A percentile compares a stretch with the other conserved stretches of the same genome.
These are phyloP conservation scores for Caprella mutica DNA, from an alignment of 2,888 invertebrate species.

Conservation along the genomic window DNA sequence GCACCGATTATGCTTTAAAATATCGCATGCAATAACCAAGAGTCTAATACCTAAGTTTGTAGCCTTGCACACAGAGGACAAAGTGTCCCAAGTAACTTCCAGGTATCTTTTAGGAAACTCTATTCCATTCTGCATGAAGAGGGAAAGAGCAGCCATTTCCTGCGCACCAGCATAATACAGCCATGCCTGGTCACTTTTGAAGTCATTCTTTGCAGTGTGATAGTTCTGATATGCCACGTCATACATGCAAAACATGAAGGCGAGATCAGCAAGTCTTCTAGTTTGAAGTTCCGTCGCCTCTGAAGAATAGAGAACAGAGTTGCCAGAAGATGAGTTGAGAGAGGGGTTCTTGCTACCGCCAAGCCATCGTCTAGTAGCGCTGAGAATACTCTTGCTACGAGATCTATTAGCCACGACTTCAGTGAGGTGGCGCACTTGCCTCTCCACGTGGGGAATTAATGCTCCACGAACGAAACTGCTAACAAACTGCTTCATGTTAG, in stretches of 20 bases:
- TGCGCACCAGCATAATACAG: conserved; percentile 90
- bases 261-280: conserved; percentile 82
- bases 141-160: conserved; percentile 92
- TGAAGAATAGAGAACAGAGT: conserved; percentile 50
- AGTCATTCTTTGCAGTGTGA: conserved; percentile 93
- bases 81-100: conserved; percentile 30
- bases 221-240: conserved; percentile 75
- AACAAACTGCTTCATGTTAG: conserved; percentile 68
- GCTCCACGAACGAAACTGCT: conserved; percentile 77
- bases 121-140: conserved; percentile 40
- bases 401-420: conserved; percentile 31
- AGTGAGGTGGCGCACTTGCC: conserved; percentile 45
- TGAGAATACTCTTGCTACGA: conserved; percentile 56
- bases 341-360: conserved; percentile 68
- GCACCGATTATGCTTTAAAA: conserved; percentile 62
- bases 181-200: conserved; percentile 94
- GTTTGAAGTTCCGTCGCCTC: conserved; percentile 86
- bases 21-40: conserved; percentile 76
- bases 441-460: conserved; percentile 81
- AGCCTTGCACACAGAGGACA: conserved; percentile 31
- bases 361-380: conserved; percentile 92
- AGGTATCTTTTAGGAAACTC: conserved; percentile 31
- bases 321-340: conserved; percentile 52
- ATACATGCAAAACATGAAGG: conserved; percentile 92
- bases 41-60: conserved; percentile 84